A percentile compares a stretch with the other conserved stretches of the same genome.
These are phyloP conservation scores for Porites lutea DNA, from an alignment of 64 coral and sea anemone genomes.

Conservation along the genomic window DNA sequence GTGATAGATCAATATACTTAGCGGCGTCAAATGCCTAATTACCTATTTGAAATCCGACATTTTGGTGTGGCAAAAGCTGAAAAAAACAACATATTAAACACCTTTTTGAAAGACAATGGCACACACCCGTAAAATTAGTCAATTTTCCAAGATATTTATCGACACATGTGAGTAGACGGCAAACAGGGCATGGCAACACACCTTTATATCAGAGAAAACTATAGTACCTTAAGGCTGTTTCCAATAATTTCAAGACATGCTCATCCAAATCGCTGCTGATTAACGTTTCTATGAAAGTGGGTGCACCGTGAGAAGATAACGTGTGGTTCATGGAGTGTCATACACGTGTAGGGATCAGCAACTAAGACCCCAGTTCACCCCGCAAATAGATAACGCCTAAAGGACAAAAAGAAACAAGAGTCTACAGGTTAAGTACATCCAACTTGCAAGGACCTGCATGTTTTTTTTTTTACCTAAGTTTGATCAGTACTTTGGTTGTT, in stretches of 20 bases:
- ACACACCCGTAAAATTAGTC: slow-evolving; percentile 41
- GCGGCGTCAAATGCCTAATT: slow-evolving; percentile 18
- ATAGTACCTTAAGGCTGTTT: not conserved
- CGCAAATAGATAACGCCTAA: no score
- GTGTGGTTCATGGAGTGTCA: not conserved
- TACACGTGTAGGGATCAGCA: not conserved
- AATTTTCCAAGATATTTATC: slow-evolving; percentile 49
- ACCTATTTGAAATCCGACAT: slow-evolving; percentile 11
- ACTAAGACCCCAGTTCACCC: not conserved
- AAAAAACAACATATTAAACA: slow-evolving; percentile 5
- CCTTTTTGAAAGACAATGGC: slow-evolving; percentile 13
- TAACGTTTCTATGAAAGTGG: not conserved
- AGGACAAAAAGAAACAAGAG: no score
- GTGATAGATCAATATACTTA: slow-evolving; percentile 2
- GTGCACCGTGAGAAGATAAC: not conserved
- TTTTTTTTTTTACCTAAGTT: no score
- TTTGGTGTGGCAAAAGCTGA: not conserved
- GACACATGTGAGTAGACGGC: slow-evolving; percentile 25
- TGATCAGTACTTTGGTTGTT: no score
- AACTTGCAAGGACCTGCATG: no score
- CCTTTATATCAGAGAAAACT: not conserved
- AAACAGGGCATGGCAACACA: slow-evolving; percentile 19
- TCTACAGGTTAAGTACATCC: no score
- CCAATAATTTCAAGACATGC: not conserved
- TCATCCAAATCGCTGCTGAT: not conserved